phyloP scores from a whole-genome alignment of 2,797 vertebrate species.

The Enteromius argenteus region DNA sequence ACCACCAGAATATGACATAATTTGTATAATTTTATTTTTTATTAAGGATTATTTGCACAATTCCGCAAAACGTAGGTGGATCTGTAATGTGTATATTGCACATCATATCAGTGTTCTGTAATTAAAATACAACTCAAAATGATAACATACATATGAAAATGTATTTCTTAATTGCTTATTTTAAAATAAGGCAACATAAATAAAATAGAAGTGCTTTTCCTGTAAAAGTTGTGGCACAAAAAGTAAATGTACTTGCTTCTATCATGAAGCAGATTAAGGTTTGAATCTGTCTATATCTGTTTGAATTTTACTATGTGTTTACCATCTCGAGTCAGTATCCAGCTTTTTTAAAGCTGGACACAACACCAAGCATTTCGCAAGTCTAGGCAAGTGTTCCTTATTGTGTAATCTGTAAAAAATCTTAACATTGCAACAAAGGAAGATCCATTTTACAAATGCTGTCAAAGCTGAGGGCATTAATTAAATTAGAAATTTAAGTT shows the following conservation, averaged over 20 bases:
- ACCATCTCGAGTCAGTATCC: background rate
- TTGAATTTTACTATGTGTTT: background rate
- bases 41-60: background rate
- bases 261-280: background rate
- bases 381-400: background rate
- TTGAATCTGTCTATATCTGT: background rate
- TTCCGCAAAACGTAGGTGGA: background rate
- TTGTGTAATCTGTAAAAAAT: background rate
- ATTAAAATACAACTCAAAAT: background rate
- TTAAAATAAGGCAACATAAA: background rate
- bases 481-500: background rate
- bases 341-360: background rate
- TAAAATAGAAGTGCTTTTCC: background rate
- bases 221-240: background rate
- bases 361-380: conserved; percentile 17
- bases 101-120: background rate
- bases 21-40: background rate
- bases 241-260: background rate
- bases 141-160: background rate
- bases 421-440: conserved; percentile 12
- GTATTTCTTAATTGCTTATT: background rate
- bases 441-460: background rate
- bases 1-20: background rate
- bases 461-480: background rate
- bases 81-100: background rate